Conservation (phyloP, 2,888 invertebrate genomes). For the Gnatocerus cornutus region DNA sequence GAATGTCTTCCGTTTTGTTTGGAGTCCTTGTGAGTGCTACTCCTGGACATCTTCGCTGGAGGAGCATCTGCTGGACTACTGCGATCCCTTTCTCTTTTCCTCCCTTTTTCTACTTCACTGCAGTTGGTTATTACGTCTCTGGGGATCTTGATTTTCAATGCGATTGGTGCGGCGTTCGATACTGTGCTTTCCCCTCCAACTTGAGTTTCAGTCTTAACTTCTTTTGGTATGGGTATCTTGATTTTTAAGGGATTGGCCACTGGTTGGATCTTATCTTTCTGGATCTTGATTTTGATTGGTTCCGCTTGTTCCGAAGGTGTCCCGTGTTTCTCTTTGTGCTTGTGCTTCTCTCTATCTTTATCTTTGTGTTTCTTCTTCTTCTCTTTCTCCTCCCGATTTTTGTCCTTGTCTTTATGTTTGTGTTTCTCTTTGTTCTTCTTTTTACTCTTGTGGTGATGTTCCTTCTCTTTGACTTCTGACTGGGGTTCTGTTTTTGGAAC, state of each 20-base stretch:
- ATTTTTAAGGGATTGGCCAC: conserved; percentile 75
- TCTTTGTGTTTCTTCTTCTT: conserved; percentile 86
- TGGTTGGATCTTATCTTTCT: conserved; percentile 60
- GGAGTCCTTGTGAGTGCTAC: conserved; percentile 58
- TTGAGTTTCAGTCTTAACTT: conserved; percentile 70
- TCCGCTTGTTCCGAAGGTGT: conserved; percentile 64
- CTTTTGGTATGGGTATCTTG: conserved; percentile 87
- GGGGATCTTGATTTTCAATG: conserved; percentile 87
- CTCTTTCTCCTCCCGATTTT: conserved; percentile 76
- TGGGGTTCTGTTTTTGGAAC: conserved; percentile 51
- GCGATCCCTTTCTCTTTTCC: conserved; percentile 68
- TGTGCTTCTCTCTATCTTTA: conserved; percentile 73
- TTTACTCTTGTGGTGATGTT: conserved; percentile 68
- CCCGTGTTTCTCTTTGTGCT: conserved; percentile 58
- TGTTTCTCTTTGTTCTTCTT: conserved; percentile 87
- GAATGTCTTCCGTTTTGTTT: conserved; percentile 69
- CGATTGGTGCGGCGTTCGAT: conserved; percentile 67
- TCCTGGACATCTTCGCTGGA: conserved; percentile 64
- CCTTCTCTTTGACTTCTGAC: conserved; percentile 65
- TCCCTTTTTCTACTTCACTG: conserved; percentile 64
- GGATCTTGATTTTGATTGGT: conserved; percentile 72
- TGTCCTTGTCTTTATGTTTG: conserved; percentile 86
- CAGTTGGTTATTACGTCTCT: conserved; percentile 81
- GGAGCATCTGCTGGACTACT: conserved; percentile 63
- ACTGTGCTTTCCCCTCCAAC: conserved; percentile 37